A percentile compares a stretch with the other conserved stretches of the same genome.
Evolutionary conservation across 2,888 invertebrate species (phyloP).

Genomic region (Drosophila anomalata): DNA sequence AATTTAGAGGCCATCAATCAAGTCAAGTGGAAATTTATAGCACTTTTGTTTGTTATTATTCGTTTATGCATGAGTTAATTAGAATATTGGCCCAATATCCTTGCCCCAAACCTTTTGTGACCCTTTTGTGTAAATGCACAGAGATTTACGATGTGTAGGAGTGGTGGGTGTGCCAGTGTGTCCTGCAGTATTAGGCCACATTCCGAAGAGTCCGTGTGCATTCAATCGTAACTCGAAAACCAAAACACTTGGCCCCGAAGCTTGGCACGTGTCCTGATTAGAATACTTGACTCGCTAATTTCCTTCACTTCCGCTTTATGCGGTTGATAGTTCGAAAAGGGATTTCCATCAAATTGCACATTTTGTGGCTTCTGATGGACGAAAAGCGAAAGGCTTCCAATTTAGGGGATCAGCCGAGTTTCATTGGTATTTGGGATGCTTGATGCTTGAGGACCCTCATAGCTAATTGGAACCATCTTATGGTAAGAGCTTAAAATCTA

Average conservation of each 20-base stretch:
- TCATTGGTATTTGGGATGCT: conserved; percentile 11
- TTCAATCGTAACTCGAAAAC: conserved; percentile 36
- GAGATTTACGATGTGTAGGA: conserved; percentile 63
- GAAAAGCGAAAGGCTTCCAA: neutral
- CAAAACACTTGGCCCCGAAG: conserved; percentile 25
- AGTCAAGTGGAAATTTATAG: conserved; percentile 80
- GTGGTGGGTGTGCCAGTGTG: conserved; percentile 33
- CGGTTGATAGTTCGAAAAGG: conserved; percentile 41
- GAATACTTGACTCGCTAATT: conserved; percentile 53
- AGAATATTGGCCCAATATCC: conserved; percentile 77
- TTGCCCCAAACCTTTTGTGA: conserved; percentile 47
- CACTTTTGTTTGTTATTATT: conserved; percentile 80
- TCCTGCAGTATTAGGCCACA: conserved; percentile 32
- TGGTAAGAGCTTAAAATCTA: neutral
- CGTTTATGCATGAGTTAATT: conserved; percentile 80
- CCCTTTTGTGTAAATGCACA: conserved; percentile 58
- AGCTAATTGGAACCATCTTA: conserved; percentile 8
- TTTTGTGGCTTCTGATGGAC: conserved; percentile 41
- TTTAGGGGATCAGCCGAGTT: conserved; percentile 28
- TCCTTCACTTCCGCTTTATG: conserved; percentile 58
- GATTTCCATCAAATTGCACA: conserved; percentile 60
- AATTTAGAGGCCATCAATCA: conserved; percentile 70
- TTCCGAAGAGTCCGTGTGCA: conserved; percentile 28
- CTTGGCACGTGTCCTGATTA: conserved; percentile 34
- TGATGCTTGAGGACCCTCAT: neutral